Conservation (phyloP, 2,113 vertebrate species). For the Spermophilus dauricus region DNA sequence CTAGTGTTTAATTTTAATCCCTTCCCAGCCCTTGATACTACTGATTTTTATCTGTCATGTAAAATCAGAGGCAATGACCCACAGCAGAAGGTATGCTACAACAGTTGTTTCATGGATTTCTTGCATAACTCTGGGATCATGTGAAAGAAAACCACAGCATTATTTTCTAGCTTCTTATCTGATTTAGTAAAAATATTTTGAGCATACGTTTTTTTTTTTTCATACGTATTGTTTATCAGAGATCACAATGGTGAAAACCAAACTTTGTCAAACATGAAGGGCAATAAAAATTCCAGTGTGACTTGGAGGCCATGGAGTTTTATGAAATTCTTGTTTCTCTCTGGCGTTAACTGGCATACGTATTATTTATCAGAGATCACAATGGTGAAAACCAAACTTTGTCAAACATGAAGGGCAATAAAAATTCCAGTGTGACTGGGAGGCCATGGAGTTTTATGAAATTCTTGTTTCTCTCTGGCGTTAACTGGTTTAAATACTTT, state of each 20-base stretch:
- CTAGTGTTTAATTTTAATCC: neutral
- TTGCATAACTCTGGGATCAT: neutral
- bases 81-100: neutral
- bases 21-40: neutral
- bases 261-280: constrained; percentile 45
- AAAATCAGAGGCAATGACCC: neutral
- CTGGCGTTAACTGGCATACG: neutral
- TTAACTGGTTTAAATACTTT: neutral
- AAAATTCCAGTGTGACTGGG: neutral
- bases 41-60: constrained; percentile 8
- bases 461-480: constrained; percentile 43
- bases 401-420: constrained; percentile 46
- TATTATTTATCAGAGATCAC: constrained; percentile 63
- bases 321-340: constrained; percentile 23
- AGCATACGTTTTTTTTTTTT: neutral
- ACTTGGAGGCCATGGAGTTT: neutral
- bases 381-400: constrained; percentile 44
- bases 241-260: constrained; percentile 46
- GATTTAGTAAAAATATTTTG: neutral
- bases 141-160: constrained; percentile 16
- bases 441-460: neutral
- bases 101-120: neutral
- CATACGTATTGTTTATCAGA: constrained; percentile 50
- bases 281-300: constrained; percentile 28
- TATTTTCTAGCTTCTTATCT: constrained; percentile 57